Base-by-base conservation (phyloP, 2,888 invertebrate species). In the Sphaerophoria rueppellii region DNA sequence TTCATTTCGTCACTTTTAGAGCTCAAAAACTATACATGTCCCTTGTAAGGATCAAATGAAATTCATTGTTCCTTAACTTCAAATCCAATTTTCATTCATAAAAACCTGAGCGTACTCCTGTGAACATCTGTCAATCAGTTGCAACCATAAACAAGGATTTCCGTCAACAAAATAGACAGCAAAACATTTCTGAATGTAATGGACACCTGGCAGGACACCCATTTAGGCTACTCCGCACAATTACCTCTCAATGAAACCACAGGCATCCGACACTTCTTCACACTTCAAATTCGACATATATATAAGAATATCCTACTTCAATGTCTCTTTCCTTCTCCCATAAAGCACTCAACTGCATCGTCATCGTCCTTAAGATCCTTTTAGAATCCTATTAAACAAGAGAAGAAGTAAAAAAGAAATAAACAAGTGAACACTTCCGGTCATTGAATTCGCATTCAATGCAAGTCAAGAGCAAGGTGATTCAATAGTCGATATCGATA, bases 361-460 rank as follows among this genome's bases (percentile, higher is more conserved):
- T 67, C 67, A 60, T 55, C 46, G 69, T 67, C 67, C 71, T 75
- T 24, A 24, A 46, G 60, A 71, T 67, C 65, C 81, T 82, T 55
- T 77, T 50, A n/a, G 61, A 79, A 75, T 74, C 78, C 58, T 34
- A 82, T 82, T 82, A 73, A 72, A 24, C 14, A 37, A 40, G 58
- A 9, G n/a, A 57, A 46, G 48, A 40, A 16, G 0, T 11, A 9
- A 58, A 40, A 37, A 58, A 40, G 43, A 60, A 63, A 34, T 4
- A 63, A 63, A 60, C 37, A 82, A 82, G 82, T 82, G 82, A 75
- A 83, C 67, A 83, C 82, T 79, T 83, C 82, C 82, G 79, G 82
- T 79, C 65, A 83, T 83, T 61, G 74, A 79, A 79, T 75, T 67
- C 71, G n/a, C 52, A 79, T 83, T 83, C 75, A 16, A 74, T 82